phyloP scores from a whole-genome alignment of 2,113 vertebrate species.

The Pteronura brasiliensis region DNA sequence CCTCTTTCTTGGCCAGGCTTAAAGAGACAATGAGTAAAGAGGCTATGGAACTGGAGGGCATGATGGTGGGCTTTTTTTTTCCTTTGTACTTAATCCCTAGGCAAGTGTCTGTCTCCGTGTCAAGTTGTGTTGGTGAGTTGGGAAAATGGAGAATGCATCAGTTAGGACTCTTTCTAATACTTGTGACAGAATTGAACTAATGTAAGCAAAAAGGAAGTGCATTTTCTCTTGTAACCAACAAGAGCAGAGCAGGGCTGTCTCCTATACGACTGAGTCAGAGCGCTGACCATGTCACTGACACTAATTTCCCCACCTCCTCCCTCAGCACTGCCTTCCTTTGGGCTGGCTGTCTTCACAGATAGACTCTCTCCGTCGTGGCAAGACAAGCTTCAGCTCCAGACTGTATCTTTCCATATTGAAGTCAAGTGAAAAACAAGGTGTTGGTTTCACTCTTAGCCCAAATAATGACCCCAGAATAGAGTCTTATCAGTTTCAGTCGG shows the following conservation, averaged over 20 bases:
- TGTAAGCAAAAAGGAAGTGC: background rate
- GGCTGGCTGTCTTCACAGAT: background rate
- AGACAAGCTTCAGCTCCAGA: background rate
- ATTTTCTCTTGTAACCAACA: background rate
- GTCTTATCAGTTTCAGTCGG: background rate
- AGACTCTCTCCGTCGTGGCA: background rate
- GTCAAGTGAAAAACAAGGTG: background rate
- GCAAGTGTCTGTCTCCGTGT: background rate
- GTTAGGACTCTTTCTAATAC: background rate
- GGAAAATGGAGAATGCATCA: background rate
- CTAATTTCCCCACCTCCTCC: background rate
- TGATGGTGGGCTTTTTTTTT: background rate
- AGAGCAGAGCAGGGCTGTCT: background rate
- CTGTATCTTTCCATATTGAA: background rate
- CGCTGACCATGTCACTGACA: background rate
- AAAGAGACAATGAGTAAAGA: background rate
- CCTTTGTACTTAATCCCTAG: too few relatives aligned
- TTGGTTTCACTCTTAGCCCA: background rate
- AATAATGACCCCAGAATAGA: background rate
- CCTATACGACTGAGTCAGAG: background rate
- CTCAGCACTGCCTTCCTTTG: background rate
- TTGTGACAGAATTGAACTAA: background rate
- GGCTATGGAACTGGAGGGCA: background rate
- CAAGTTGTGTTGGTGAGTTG: background rate
- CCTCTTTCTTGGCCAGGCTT: background rate